Evolutionary conservation across 2,113 vertebrate species (phyloP), one percentile per base, ranked within the genome.

Genomic region (Origma solitaria): DNA sequence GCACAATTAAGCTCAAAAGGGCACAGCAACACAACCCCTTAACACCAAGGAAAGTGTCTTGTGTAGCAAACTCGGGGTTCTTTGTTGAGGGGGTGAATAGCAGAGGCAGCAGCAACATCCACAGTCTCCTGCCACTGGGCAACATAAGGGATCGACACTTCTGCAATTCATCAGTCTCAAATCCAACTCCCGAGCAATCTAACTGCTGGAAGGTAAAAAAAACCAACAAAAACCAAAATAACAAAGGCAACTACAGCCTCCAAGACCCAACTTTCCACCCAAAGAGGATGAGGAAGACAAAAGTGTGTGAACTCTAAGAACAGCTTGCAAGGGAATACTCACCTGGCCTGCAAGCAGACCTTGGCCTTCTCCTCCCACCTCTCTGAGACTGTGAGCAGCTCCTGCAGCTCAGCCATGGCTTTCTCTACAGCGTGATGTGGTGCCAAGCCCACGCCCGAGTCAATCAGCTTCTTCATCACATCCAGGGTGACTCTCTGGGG

Each of bases 321-420:
- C 3, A 85, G 14, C 51, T 58, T 45, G 78, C 27, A 86, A 91
- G 86, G 45, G n/a, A 95, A 77, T 30, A 47, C 96, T 98, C 80
- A 99, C 99, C 99, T 98, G 93, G 99, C 99, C 97, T 99, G 99
- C 35, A 99, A 97, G 94, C 99, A 99, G 87, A 98, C 98, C 15
- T 99, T 99, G 44, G 99, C 99, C 94, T 99, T 99, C 92, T 99
- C 99, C 93, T 99, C 99, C 99, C 99, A 99, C 91, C 99, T 98
- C 96, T 99, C 99, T 0, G 99, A 99, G 57, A 99, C 99, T 0
- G 99, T 99, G 31, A 99, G 99, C 73, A 99, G 98, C 95, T 99
- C 99, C 92, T 99, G 99, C 42, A 99, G 98, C 86, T 99, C 99
- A 9, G 98, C 99, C 99, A 99, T 99, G 69, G 99, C 99, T 92